These are phyloP conservation scores for Semicossyphus pulcher DNA, from an alignment of 2,113 vertebrate species.

Conservation along the genomic window DNA sequence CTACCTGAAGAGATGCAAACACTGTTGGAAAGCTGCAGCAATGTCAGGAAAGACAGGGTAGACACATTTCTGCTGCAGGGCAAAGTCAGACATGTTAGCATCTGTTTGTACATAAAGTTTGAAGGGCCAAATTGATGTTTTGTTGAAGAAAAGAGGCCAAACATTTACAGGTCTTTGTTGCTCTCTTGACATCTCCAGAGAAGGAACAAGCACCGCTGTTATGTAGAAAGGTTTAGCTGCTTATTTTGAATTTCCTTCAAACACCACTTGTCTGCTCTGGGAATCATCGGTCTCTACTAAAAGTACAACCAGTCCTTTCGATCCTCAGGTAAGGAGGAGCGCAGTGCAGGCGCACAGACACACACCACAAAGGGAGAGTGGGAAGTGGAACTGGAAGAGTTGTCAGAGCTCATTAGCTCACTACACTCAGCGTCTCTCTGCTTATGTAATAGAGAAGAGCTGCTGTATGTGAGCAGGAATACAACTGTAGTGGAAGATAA, in stretches of 20 bases:
- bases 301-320: constrained; percentile 2
- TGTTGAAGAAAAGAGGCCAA: neutral
- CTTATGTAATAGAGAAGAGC: constrained; percentile 63
- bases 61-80: neutral
- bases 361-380: constrained; percentile 23
- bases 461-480: constrained; percentile 39
- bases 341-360: constrained; percentile 21
- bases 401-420: constrained; percentile 63
- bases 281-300: neutral
- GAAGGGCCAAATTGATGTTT: constrained; percentile 3
- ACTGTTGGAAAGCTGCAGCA: neutral
- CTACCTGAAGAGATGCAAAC: neutral
- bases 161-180: neutral
- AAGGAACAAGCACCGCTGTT: neutral
- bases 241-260: neutral
- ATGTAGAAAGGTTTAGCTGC: neutral
- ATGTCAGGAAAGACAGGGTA: neutral
- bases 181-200: neutral
- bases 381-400: constrained; percentile 28
- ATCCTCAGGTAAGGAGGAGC: constrained; percentile 32
- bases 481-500: constrained; percentile 29
- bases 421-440: constrained; percentile 7
- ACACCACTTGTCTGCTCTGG: neutral
- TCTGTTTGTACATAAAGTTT: neutral
- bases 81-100: neutral